These are phyloP conservation scores for Scortum barcoo DNA, from an alignment of 2,113 vertebrate genomes.

Conservation along the genomic window DNA sequence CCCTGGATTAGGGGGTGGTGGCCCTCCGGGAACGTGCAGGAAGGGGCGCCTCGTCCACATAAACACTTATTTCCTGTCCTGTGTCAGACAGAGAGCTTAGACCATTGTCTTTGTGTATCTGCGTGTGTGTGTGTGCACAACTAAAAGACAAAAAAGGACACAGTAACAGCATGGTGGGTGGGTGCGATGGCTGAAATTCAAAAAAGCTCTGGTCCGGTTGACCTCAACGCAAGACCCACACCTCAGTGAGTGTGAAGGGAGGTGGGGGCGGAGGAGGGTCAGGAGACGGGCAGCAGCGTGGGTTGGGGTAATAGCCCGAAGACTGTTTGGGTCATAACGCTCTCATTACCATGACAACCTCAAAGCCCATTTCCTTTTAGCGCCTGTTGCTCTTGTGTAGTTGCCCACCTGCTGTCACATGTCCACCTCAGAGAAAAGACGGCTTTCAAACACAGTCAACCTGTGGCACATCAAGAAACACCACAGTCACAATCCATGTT, in stretches of 20 bases:
- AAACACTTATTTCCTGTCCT: constrained; percentile 88
- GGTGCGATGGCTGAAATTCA: constrained; percentile 56
- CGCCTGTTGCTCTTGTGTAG: constrained; percentile 66
- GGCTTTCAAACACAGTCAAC: constrained; percentile 57
- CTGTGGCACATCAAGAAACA: constrained; percentile 41
- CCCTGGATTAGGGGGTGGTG: constrained; percentile 34
- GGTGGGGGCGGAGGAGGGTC: neutral
- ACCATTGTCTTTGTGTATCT: constrained; percentile 60
- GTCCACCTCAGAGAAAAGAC: constrained; percentile 38
- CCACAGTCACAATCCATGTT: constrained; percentile 27
- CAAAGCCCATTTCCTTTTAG: constrained; percentile 70
- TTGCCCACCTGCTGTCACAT: constrained; percentile 74
- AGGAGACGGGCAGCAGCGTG: constrained; percentile 35
- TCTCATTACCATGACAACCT: constrained; percentile 73
- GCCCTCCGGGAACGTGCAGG: constrained; percentile 69
- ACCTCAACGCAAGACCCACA: constrained; percentile 52
- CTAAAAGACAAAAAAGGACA: constrained; percentile 26
- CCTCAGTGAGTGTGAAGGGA: constrained; percentile 41
- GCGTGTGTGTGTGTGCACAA: constrained; percentile 31
- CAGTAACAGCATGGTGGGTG: constrained; percentile 38
- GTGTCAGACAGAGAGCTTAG: constrained; percentile 54
- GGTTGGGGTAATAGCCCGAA: constrained; percentile 52
- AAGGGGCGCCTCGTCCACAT: constrained; percentile 86
- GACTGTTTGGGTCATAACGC: constrained; percentile 75
- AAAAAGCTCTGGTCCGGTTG: constrained; percentile 61